A percentile compares a stretch with the other conserved stretches of the same genome.
Conservation (phyloP, 2,113 vertebrate species). For the Pseudopodoces humilis region DNA sequence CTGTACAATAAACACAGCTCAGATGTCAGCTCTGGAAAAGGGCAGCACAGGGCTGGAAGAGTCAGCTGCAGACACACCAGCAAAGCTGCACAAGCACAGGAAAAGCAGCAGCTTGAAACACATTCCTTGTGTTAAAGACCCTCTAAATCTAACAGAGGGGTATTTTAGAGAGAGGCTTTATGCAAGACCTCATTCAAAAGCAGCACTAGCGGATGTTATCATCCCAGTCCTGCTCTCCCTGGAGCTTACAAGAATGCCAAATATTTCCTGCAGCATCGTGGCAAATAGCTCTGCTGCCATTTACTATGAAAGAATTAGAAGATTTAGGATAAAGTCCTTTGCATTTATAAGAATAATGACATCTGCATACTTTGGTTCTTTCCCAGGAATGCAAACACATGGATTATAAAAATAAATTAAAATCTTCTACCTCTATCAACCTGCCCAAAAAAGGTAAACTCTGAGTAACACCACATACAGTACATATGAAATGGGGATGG, state of each 20-base stretch:
- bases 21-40: background rate
- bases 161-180: background rate
- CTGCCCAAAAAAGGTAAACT: slow-evolving; percentile 58
- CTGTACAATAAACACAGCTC: background rate
- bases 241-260: slow-evolving; percentile 45
- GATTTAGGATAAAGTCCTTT: slow-evolving; percentile 33
- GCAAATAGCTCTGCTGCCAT: background rate
- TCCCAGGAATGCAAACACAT: background rate
- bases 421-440: background rate
- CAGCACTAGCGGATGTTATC: slow-evolving; percentile 23
- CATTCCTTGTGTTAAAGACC: background rate
- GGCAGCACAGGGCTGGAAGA: background rate
- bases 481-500: background rate
- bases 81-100: background rate
- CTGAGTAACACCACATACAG: background rate
- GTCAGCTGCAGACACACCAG: background rate
- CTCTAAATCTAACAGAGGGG: background rate
- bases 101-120: background rate
- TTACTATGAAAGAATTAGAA: background rate
- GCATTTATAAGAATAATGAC: background rate
- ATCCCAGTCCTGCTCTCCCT: slow-evolving; percentile 13
- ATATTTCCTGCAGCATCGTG: slow-evolving; percentile 37
- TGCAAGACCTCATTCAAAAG: slow-evolving; percentile 11
- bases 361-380: background rate
- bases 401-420: background rate